phyloP scores from a whole-genome alignment of 2,888 invertebrate species.

The Tachina grossa region DNA sequence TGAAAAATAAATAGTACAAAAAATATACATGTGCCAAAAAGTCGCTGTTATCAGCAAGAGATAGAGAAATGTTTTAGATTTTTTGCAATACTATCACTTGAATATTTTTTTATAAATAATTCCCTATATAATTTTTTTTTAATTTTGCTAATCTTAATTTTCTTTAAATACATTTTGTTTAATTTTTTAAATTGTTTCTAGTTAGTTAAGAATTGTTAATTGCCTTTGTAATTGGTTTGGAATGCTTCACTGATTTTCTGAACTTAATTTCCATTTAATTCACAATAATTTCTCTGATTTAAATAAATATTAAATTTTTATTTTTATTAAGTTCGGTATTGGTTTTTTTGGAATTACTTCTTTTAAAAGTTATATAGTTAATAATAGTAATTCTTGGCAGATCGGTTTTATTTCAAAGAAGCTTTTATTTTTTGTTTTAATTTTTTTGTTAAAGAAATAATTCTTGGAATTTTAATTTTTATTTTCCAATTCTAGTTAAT shows the following conservation, averaged over 20 bases:
- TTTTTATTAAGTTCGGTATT: not conserved
- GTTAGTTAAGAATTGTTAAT: conserved; percentile 80
- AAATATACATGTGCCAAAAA: conserved; percentile 8
- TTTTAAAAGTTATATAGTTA: not conserved
- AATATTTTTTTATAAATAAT: not conserved
- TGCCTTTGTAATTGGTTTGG: conserved; percentile 80
- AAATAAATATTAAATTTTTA: not conserved
- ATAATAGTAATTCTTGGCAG: not conserved
- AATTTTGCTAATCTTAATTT: conserved; percentile 57
- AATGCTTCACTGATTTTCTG: conserved; percentile 75
- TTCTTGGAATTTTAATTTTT: conserved; percentile 65
- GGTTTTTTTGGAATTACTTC: not conserved
- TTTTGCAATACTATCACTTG: conserved; percentile 22
- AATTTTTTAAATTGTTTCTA: conserved; percentile 79
- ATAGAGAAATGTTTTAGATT: conserved; percentile 25
- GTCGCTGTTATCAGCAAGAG: conserved; percentile 49
- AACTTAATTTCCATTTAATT: conserved; percentile 49
- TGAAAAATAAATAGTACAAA: not conserved
- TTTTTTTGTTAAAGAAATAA: conserved; percentile 23
- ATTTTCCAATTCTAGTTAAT: conserved; percentile 42
- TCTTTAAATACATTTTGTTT: not conserved
- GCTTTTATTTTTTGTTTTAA: not conserved
- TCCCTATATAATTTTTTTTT: not conserved
- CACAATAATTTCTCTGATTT: conserved; percentile 18
- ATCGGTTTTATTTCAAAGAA: conserved; percentile 57